phyloP scores from a whole-genome alignment of 1,140 invertebrate genomes.

The Acromyrmex charruanus region DNA sequence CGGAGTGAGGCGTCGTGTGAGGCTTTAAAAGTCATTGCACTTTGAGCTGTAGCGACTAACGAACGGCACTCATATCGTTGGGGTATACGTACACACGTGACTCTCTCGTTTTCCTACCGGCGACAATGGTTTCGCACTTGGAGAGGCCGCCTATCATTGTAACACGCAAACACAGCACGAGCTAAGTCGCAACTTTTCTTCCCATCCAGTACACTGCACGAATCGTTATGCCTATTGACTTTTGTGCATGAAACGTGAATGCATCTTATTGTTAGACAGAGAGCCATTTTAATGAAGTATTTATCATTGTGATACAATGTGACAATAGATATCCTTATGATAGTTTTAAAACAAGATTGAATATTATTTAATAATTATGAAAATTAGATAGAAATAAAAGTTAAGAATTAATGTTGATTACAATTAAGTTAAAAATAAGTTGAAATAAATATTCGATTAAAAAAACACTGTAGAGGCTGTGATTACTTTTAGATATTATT shows the following conservation, averaged over 20 bases:
- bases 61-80: conserved; percentile 41
- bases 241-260: not conserved
- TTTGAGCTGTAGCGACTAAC: conserved; percentile 39
- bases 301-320: not conserved
- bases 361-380: not conserved
- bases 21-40: conserved; percentile 56
- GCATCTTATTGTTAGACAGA: not conserved
- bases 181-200: conserved; percentile 5
- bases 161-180: conserved; percentile 40
- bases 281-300: not conserved
- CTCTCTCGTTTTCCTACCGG: conserved; percentile 45
- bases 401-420: not conserved
- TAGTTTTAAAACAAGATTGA: not conserved
- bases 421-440: conserved; percentile 5
- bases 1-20: conserved; percentile 6
- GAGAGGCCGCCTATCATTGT: conserved; percentile 30
- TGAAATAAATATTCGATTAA: not conserved
- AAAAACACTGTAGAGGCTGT: not conserved
- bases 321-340: conserved; percentile 1
- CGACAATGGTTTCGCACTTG: conserved; percentile 49
- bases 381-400: conserved; percentile 10
- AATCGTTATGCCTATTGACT: conserved; percentile 34
- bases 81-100: conserved; percentile 1
- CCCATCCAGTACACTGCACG: not conserved
- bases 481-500: not conserved